phyloP scores from a whole-genome alignment of 2,797 vertebrate species.

The Phalanger gymnotis region DNA sequence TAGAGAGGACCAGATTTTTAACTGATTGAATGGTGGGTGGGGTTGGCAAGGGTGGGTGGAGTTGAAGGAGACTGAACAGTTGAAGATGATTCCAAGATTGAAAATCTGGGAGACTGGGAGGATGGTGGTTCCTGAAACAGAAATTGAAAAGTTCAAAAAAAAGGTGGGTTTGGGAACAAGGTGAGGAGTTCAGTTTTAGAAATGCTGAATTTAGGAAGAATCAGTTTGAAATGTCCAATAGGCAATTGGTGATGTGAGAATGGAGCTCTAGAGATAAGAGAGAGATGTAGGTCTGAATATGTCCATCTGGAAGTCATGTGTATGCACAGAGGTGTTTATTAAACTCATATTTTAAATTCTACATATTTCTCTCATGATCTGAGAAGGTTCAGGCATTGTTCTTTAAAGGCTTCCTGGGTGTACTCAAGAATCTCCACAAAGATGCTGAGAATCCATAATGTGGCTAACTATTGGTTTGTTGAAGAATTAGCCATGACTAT shows the following conservation, averaged over 20 bases:
- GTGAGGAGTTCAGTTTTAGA: not conserved
- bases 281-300: not conserved
- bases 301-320: not conserved
- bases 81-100: not conserved
- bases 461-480: too few relatives aligned
- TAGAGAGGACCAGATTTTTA: not conserved
- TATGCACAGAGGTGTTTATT: not conserved
- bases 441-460: not conserved
- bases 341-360: not conserved
- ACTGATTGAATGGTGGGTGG: not conserved
- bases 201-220: not conserved
- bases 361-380: not conserved
- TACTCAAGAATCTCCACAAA: not conserved
- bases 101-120: not conserved
- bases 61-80: not conserved
- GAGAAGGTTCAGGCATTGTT: not conserved
- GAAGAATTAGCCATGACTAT: not conserved
- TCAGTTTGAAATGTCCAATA: not conserved
- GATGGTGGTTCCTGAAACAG: not conserved
- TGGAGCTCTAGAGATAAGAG: not conserved
- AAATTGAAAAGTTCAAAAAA: not conserved
- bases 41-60: not conserved
- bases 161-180: not conserved
- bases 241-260: not conserved
- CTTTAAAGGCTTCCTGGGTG: not conserved